Base-by-base conservation (phyloP, 2,113 vertebrate genomes). In the Amazona vittata region DNA sequence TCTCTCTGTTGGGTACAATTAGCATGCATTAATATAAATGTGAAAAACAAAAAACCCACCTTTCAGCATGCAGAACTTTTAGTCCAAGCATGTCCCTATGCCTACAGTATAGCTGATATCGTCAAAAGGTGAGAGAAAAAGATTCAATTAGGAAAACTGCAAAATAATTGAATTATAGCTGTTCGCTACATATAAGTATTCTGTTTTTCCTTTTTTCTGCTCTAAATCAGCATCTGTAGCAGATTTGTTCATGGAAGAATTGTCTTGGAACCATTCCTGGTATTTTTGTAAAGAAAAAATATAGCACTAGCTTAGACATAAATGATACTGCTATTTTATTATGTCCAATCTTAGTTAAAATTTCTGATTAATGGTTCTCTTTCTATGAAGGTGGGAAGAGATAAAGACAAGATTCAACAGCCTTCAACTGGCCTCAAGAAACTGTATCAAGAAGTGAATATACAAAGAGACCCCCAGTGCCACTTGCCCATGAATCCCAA, bases 401-500 rank as follows among this genome's bases (percentile, higher is more conserved):
- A 98, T 65, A 98, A 98, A 96, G 97, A 98, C 82, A 97, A 94
- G 82, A 91, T 97, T 59, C 96, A 97, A 15, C 96, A 97, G 52
- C 96, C 97, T 88, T 97, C 98, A 82, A 82, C 83, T 74, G 98
- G 97, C 60, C 90, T 98, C 55, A 98, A 98, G 93, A 98, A 97
- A 74, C 96, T 94, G 28, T 96, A 98, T n/a, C 78, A 94, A 93
- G 98, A 97, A 79, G 73, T 63, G 65, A 88, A 89, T 25, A 91
- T 95, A 44, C 92, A 91, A 8, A 97, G 90, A 81, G 95, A 93
- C 18, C 86, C 98, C 43, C 97, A 98, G 21, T 99, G 99, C 89
- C 97, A 97, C 60, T 97, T 99, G 52, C 98, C 98, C 69, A 96
- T 94, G 55, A 98, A 83, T 44, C 99, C 99, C 41, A 98, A 94